Evolutionary conservation across 2,888 invertebrate species (phyloP), one percentile per base, ranked within the genome.

Genomic region (Hermaeophaga mercurialis): DNA sequence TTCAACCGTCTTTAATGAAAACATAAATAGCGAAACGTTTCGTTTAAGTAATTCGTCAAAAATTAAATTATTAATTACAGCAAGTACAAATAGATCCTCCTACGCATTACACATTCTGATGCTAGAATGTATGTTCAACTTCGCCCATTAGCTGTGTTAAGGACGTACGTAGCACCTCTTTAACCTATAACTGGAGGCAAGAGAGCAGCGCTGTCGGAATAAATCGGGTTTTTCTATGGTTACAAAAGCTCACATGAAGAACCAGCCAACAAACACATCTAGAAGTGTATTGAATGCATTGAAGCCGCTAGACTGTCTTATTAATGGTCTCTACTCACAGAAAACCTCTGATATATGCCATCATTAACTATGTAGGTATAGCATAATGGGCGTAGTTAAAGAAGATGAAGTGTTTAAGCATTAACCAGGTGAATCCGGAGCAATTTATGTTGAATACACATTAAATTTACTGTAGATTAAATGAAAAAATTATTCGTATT

Each of bases 101-200:
- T n/a, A n/a, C n/a, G n/a, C n/a, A n/a, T n/a, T n/a, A n/a, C n/a
- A n/a, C n/a, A n/a, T n/a, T n/a, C n/a, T n/a, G n/a, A n/a, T n/a
- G 11, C 3, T 33, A 33, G 14, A 36, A 36, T 36, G 2, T 9
- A 5, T 36, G 36, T 36, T 36, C 9, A 17, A 36, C 1, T 43
- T 49, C 19, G 44, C 34, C 17, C 33, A 48, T 56, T 56, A 36
- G 31, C 22, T 24, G 26, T 26, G 43, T 45, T 48, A 49, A 49
- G 49, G 44, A 43, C 55, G 43, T 44, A 45, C 50, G 24, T 31
- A 55, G 48, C 24, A 55, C 48, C 49, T 55, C 48, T 55, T 48
- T 55, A 55, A 55, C 55, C 55, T 55, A 55, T 33, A 56, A 38
- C 56, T 24, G 39, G 17, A 41, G 45, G 56, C 45, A 1, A 24